Percentiles rank a stretch among this genome's conserved stretches.
phyloP scores from a whole-genome alignment of 2,888 invertebrate genomes.

The Tachina lurida region DNA sequence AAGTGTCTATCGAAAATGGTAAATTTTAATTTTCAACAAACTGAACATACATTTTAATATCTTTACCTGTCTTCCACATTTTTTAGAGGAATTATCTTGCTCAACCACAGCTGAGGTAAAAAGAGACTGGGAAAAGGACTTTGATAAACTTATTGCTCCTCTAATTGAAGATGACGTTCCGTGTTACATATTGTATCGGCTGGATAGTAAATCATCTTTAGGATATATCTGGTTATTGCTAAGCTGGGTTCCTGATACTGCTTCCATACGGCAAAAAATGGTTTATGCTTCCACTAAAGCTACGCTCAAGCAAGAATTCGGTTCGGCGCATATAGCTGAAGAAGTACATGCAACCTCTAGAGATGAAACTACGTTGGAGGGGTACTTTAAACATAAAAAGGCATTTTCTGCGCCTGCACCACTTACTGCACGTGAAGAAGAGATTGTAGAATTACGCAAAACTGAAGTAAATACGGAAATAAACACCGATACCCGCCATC shows the following conservation, averaged over 20 bases:
- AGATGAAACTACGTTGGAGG: slow-evolving; percentile 91
- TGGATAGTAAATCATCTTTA: slow-evolving; percentile 90
- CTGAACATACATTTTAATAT: not conserved
- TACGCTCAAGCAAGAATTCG: slow-evolving; percentile 98
- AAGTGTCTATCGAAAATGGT: slow-evolving; percentile 95
- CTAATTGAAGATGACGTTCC: slow-evolving; percentile 91
- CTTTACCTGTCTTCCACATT: not conserved
- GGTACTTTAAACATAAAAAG: slow-evolving; percentile 91
- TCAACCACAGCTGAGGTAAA: slow-evolving; percentile 87
- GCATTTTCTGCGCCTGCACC: slow-evolving; percentile 94
- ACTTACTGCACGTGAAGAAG: slow-evolving; percentile 93
- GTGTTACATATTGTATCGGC: slow-evolving; percentile 94
- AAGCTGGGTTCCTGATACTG: slow-evolving; percentile 97
- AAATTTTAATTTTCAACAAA: slow-evolving; percentile 73
- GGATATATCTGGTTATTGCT: slow-evolving; percentile 96
- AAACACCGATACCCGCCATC: slow-evolving; percentile 91
- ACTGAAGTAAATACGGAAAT: slow-evolving; percentile 89
- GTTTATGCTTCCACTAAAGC: slow-evolving; percentile 84
- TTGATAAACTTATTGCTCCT: slow-evolving; percentile 88
- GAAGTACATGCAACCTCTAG: slow-evolving; percentile 95
- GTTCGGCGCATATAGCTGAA: slow-evolving; percentile 95
- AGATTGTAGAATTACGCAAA: slow-evolving; percentile 90
- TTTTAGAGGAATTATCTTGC: slow-evolving; percentile 89
- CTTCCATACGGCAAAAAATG: slow-evolving; percentile 87
- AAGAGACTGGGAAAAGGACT: slow-evolving; percentile 93